Conservation (phyloP, 2,888 invertebrate species). For the Eutolmus rufibarbis region DNA sequence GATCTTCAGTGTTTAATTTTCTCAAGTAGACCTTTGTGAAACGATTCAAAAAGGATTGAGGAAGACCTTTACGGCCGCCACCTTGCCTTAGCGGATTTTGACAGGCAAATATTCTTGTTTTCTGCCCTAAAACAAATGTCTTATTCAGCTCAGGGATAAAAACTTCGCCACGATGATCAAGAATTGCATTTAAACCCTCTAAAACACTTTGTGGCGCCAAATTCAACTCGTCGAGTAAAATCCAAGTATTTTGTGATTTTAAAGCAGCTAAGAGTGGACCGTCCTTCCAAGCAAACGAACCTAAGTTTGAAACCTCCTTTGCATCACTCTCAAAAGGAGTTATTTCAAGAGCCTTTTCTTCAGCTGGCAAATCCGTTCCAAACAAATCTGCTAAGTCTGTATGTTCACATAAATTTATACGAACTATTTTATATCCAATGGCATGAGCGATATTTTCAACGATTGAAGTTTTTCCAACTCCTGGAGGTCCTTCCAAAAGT, state of each 20-base stretch:
- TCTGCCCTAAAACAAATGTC: conserved; percentile 77
- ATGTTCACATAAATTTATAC: conserved; percentile 98
- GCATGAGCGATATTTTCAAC: conserved; percentile 88
- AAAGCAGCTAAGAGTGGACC: conserved; percentile 94
- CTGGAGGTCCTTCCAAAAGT: conserved; percentile 95
- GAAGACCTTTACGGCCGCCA: conserved; percentile 93
- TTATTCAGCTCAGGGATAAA: conserved; percentile 93
- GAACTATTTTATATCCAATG: conserved; percentile 82
- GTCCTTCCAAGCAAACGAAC: conserved; percentile 94
- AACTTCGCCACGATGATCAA: conserved; percentile 96
- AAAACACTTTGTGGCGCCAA: conserved; percentile 97
- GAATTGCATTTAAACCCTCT: conserved; percentile 97
- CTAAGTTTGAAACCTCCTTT: conserved; percentile 64
- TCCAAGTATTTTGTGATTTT: conserved; percentile 89
- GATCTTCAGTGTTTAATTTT: conserved; percentile 71
- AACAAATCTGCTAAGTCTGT: conserved; percentile 98
- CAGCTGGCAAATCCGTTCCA: conserved; percentile 95
- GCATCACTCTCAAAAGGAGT: conserved; percentile 51
- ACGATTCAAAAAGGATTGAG: conserved; percentile 95
- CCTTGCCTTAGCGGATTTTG: conserved; percentile 98
- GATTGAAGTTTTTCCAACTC: conserved; percentile 97
- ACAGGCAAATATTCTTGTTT: conserved; percentile 93
- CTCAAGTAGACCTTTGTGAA: conserved; percentile 88
- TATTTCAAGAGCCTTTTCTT: conserved; percentile 68
- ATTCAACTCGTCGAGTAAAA: conserved; percentile 96